phyloP scores from a whole-genome alignment of 2,113 vertebrate species.

The Hoplias malabaricus region DNA sequence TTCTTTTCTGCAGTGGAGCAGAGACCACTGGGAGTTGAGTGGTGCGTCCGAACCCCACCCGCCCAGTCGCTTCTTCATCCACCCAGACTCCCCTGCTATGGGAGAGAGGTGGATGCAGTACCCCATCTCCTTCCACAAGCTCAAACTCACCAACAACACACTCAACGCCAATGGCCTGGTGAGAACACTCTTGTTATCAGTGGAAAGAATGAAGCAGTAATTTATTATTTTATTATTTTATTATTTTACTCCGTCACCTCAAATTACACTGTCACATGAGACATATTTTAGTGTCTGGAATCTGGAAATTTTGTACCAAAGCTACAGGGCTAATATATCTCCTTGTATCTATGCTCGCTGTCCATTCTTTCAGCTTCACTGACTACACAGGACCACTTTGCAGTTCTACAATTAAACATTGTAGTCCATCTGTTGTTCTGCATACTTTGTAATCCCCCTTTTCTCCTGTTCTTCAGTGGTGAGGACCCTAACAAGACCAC shows the following conservation, averaged over 20 bases:
- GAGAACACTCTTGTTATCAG: not conserved
- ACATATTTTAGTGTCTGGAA: no score
- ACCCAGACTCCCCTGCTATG: constrained; percentile 58
- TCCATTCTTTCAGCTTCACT: no score
- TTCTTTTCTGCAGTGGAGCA: constrained; percentile 49
- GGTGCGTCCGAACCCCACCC: constrained; percentile 53
- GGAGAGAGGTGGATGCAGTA: constrained; percentile 64
- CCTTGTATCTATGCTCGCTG: no score
- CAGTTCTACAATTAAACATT: no score
- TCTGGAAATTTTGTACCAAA: not conserved
- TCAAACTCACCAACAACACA: constrained; percentile 64
- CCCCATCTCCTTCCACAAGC: constrained; percentile 62
- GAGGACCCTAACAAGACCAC: no score
- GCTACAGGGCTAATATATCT: not conserved
- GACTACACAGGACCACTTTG: no score
- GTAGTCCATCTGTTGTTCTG: no score
- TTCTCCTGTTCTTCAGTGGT: no score
- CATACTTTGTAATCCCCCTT: no score
- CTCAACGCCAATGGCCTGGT: constrained; percentile 59
- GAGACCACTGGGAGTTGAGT: constrained; percentile 55
- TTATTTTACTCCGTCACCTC: not conserved
- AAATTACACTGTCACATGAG: not conserved
- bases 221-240: not conserved
- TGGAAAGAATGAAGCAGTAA: not conserved
- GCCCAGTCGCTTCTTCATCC: constrained; percentile 60